Base-by-base conservation (phyloP, 2,113 vertebrate species). In the Pseudopipra pipra region DNA sequence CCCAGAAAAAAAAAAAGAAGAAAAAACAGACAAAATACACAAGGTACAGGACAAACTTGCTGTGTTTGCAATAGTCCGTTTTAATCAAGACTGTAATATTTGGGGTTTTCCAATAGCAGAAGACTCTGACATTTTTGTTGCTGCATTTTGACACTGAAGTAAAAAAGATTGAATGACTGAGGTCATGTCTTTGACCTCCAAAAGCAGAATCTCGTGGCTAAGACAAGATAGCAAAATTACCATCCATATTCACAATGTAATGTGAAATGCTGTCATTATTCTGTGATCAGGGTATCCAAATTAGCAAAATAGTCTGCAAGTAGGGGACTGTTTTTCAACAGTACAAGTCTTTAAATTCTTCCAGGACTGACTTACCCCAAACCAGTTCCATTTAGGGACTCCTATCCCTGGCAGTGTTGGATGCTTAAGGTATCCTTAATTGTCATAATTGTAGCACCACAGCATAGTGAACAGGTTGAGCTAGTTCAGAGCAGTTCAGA, bases 21-120 rank as follows among this genome's bases (percentile, higher is more conserved):
- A 28, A 58, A 22, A 41, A 49, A 8, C 14, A 44, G 25, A 4
- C 12, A 2, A 28, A 23, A 14, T 0, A 2, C 7, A 23, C 8
- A 31, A 65, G 4, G 22, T 35, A 33, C 11, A 56, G 19, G 0
- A 7, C 58, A 85, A 61, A 12, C 5, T 59, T 71, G 15, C 12
- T 37, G 25, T 43, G 41, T 58, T 86, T 76, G 24, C 44, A 63
- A 2, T 47, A 35, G 12, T 14, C 30, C 55, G 8, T 84, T 39
- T 62, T 75, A 71, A 39, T 79, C 7, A 58, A 31, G 31, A n/a
- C 20, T 25, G 0, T 31, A 10, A 8, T 33, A 2, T 27, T 31
- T 52, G 41, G 12, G 9, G 9, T 6, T 54, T 78, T 46, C 49
- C 31, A 49, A 12, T 5, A 37, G 27, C 33, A 78, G 55, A 80